These are phyloP conservation scores for Caerostris darwini DNA, from an alignment of 1,140 invertebrate genomes.

Conservation along the genomic window DNA sequence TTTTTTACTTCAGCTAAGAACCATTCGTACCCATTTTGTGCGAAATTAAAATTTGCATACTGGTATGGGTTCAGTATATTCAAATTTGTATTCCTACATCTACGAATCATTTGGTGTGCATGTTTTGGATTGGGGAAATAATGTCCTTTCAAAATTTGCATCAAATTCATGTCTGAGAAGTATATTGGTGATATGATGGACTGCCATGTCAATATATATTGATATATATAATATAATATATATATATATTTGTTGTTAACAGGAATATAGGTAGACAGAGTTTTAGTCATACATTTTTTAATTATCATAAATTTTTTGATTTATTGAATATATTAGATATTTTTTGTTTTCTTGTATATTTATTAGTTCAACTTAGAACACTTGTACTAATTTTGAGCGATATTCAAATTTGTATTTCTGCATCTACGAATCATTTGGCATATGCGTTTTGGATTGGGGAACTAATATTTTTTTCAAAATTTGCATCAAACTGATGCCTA, in stretches of 20 bases:
- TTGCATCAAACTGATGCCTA: too few relatives aligned
- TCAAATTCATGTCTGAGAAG: background rate
- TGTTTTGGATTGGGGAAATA: background rate
- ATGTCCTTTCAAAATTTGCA: background rate
- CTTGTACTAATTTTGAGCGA: background rate
- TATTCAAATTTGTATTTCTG: background rate
- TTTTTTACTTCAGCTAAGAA: background rate
- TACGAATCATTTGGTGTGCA: background rate
- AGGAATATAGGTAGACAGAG: too few relatives aligned
- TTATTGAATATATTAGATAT: too few relatives aligned
- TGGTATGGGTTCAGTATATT: background rate
- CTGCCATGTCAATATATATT: too few relatives aligned
- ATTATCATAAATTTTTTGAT: too few relatives aligned
- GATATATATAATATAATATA: too few relatives aligned
- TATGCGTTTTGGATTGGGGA: too few relatives aligned
- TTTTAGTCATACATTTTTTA: too few relatives aligned
- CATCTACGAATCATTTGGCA: background rate
- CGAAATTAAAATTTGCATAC: slow-evolving; percentile 35
- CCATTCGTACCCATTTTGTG: background rate
- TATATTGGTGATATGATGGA: background rate
- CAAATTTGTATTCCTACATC: background rate
- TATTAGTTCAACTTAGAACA: background rate
- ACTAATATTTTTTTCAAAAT: too few relatives aligned
- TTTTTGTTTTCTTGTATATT: too few relatives aligned
- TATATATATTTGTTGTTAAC: too few relatives aligned